Percentiles rank a stretch among this genome's conserved stretches.
phyloP scores from a whole-genome alignment of 2,797 vertebrate species.

The Florisuga fusca region DNA sequence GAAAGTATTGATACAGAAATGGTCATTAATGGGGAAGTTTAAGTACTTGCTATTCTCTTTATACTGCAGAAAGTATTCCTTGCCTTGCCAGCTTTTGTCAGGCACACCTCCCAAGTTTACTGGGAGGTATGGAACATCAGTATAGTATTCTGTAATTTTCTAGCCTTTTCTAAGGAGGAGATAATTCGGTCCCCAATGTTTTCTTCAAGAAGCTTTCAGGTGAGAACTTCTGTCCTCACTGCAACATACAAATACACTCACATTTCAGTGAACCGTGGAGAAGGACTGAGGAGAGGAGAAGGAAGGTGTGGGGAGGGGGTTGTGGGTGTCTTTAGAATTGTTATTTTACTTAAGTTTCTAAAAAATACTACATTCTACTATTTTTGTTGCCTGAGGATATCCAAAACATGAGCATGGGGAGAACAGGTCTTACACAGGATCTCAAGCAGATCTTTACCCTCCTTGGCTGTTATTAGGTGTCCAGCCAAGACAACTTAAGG shows the following conservation, averaged over 20 bases:
- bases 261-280: neutral
- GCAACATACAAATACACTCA: neutral
- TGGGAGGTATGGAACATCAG: neutral
- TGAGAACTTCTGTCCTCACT: neutral
- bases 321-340: neutral
- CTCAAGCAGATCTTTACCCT: neutral
- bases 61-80: neutral
- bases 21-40: neutral
- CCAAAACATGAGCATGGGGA: rapidly evolving
- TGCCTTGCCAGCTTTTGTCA: neutral
- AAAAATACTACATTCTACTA: neutral
- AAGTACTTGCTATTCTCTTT: neutral
- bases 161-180: neutral
- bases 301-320: rapidly evolving
- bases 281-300: neutral
- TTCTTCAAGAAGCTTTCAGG: neutral
- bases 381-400: neutral
- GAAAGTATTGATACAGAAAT: neutral
- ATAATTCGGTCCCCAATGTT: neutral
- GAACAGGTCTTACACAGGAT: neutral
- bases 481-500: neutral
- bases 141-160: neutral
- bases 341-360: neutral
- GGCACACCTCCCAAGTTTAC: neutral
- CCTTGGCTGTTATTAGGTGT: neutral